Conservation (phyloP, 30 jellyfish, hydroid and myxozoan genomes). For the Aurelia aurita region DNA sequence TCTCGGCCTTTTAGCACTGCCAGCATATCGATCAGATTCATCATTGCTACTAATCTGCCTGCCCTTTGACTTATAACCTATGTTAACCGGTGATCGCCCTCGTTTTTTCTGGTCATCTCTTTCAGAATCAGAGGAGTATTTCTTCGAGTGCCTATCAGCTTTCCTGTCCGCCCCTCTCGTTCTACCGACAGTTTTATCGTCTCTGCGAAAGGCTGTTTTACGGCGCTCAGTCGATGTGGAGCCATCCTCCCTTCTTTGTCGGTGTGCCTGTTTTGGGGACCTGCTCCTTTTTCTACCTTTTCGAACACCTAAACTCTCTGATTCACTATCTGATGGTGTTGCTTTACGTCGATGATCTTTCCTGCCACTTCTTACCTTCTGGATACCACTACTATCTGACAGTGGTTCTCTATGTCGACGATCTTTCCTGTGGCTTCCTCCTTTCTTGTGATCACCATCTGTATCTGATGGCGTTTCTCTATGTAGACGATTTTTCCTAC, state of each 20-base stretch:
- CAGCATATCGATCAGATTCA: too few species aligned
- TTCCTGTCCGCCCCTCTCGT: neutral
- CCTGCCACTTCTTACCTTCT: neutral
- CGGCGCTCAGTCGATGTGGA: neutral
- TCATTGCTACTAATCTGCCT: slow-evolving; percentile 5
- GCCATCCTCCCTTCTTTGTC: neutral
- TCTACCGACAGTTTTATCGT: neutral
- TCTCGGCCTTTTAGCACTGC: too few species aligned
- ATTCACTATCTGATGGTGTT: neutral
- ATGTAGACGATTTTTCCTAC: neutral
- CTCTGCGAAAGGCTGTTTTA: neutral
- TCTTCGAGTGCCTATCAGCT: neutral
- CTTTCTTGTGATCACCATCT: neutral
- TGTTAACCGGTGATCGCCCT: neutral
- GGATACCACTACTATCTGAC: neutral
- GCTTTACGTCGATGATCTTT: neutral
- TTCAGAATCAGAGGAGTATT: neutral
- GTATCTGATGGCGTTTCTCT: neutral
- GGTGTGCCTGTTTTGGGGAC: neutral
- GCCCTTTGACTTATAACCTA: neutral
- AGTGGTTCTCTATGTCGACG: neutral
- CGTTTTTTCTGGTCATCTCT: neutral
- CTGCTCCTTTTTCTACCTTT: neutral
- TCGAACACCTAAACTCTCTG: neutral
- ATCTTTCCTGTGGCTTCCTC: neutral